Conservation (phyloP, 2,797 vertebrate species). For the Sebastes matsubarae region DNA sequence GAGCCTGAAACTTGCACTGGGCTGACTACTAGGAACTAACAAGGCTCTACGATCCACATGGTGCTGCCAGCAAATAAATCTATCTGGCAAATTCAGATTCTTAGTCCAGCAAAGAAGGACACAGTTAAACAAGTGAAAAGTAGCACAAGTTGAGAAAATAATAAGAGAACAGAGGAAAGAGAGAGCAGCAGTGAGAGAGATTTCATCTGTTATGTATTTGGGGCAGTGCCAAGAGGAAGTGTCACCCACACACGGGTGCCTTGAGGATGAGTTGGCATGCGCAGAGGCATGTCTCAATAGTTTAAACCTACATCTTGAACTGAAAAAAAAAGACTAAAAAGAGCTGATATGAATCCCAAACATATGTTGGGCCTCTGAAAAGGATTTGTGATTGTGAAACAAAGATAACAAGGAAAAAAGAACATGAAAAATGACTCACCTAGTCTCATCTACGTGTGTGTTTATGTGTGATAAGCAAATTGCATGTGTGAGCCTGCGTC, state of each 20-base stretch:
- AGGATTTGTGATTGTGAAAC: background rate
- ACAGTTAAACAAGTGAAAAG: background rate
- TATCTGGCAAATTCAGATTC: background rate
- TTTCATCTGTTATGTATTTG: background rate
- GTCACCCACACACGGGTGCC: background rate
- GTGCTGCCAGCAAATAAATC: background rate
- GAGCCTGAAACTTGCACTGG: background rate
- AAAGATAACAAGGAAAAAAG: background rate
- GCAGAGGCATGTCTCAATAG: background rate
- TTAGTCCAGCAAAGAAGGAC: background rate
- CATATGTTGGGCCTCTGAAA: background rate
- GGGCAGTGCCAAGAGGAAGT: conserved; percentile 19
- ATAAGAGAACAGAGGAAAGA: background rate
- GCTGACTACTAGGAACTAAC: conserved; percentile 5
- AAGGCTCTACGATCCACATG: background rate
- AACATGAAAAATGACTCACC: background rate
- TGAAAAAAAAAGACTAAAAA: background rate
- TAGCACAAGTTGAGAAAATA: background rate
- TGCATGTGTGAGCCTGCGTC: conserved; percentile 6
- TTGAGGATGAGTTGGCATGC: conserved; percentile 27
- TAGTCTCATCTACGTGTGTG: background rate
- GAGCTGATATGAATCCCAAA: background rate
- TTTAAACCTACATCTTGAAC: background rate
- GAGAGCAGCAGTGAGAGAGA: background rate
- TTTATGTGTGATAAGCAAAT: background rate